Evolutionary conservation across 2,113 vertebrate species (phyloP), one percentile per base, ranked within the genome.

Genomic region (Poeciliopsis prolifica): DNA sequence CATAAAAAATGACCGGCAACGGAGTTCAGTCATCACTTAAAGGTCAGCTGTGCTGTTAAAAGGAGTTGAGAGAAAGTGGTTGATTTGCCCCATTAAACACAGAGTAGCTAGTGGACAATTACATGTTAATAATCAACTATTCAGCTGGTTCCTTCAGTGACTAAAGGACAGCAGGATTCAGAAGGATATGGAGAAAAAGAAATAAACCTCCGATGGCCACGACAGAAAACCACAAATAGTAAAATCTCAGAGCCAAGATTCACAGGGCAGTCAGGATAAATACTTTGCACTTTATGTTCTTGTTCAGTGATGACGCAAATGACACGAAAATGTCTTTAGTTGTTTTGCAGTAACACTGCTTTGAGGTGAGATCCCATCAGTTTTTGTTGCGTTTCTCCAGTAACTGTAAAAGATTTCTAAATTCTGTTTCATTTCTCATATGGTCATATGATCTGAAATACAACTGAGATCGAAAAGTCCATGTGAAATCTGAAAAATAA

Each of bases 101-200:
- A 69, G 77, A 65, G 63, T 70, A 75, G 84, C 75, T 72, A 44
- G 83, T 76, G 22, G 82, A 74, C 85, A 87, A 90, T 90, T 79
- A 66, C 86, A 77, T 82, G 86, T 94, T 92, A 94, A 93, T 89
- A 78, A 91, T 93, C 85, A 93, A 92, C 92, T 92, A 88, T 83
- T 82, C 73, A 84, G 74, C 30, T 29, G 78, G 78, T 87, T 74
- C 74, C 78, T 78, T 86, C 79, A 82, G 65, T 63, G 65, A 54
- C 67, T 83, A 73, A 74, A 86, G 75, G 85, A 61, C 69, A 78
- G 11, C 70, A 76, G 63, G 74, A 74, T 64, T 48, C 0, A 8
- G 65, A 65, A 77, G 62, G 61, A 74, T 58, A 61, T 72, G 77
- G 86, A 14, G 15, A 64, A 26, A 68, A 61, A 54, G 9, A 79